Evolutionary conservation across 2,113 vertebrate species (phyloP).

Genomic region (Heloderma charlesbogerti): DNA sequence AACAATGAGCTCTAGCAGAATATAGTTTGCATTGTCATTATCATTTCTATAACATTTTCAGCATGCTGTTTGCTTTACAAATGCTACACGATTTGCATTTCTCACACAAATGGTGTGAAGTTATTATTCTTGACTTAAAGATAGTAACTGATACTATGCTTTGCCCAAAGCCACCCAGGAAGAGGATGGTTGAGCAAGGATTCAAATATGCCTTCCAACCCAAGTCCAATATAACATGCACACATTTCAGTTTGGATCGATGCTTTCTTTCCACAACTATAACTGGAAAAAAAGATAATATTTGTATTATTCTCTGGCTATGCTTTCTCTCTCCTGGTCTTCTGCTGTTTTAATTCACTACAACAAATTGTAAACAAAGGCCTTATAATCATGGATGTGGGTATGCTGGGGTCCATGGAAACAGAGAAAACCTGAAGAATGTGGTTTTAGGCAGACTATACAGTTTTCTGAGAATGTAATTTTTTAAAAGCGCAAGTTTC

Average conservation of each 20-base stretch:
- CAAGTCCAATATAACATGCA: background rate
- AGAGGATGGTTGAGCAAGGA: background rate
- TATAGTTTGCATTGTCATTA: background rate
- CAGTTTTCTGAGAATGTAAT: background rate
- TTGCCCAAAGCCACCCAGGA: background rate
- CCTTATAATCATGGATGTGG: background rate
- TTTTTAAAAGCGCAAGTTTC: background rate
- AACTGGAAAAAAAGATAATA: background rate
- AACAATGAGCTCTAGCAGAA: background rate
- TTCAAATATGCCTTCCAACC: background rate
- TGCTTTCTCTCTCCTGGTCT: background rate
- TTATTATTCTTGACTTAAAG: background rate
- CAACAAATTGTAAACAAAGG: constrained; percentile 51
- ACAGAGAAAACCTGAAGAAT: background rate
- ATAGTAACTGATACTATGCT: background rate
- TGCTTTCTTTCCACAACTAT: background rate
- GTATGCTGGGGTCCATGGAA: background rate
- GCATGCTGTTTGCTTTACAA: background rate
- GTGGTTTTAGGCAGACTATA: background rate
- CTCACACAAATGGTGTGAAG: background rate
- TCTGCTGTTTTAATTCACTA: constrained; percentile 7
- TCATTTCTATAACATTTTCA: background rate
- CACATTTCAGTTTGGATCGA: background rate
- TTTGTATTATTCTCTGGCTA: background rate
- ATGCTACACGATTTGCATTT: background rate